These are phyloP conservation scores for Acleris cristana DNA, from an alignment of 2,888 invertebrate genomes.

Conservation along the genomic window DNA sequence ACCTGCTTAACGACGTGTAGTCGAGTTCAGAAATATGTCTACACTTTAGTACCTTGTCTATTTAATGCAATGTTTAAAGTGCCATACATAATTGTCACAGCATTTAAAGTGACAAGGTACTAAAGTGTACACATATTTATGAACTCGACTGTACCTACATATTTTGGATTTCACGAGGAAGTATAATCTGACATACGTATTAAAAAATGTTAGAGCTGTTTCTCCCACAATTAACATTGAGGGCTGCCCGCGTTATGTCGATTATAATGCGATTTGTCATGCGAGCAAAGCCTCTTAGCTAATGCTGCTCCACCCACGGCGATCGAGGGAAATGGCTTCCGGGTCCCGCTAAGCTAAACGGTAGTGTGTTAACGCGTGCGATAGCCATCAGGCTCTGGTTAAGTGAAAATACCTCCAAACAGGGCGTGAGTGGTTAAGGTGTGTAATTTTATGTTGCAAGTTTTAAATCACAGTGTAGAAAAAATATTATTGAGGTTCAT, in stretches of 20 bases:
- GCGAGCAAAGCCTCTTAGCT: not conserved
- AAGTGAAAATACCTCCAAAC: not conserved
- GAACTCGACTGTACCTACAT: not conserved
- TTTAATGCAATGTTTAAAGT: too few relatives aligned
- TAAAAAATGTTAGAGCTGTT: not conserved
- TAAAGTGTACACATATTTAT: too few relatives aligned
- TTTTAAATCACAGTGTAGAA: too few relatives aligned
- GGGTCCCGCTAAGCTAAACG: not conserved
- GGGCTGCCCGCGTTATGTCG: not conserved
- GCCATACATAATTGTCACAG: too few relatives aligned
- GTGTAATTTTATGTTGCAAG: too few relatives aligned
- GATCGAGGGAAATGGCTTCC: not conserved
- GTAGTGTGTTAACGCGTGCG: not conserved
- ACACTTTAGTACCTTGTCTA: too few relatives aligned
- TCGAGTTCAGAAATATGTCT: not conserved
- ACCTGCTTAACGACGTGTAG: too few relatives aligned
- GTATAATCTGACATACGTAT: not conserved
- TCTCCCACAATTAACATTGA: not conserved
- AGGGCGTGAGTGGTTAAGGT: too few relatives aligned
- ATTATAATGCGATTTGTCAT: conserved; percentile 1
- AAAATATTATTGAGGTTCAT: too few relatives aligned
- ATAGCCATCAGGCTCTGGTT: not conserved
- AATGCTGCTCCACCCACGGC: conserved; percentile 1
- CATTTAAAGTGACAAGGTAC: too few relatives aligned
- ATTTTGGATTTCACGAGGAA: not conserved